Evolutionary conservation across 2,888 invertebrate genomes (phyloP), one percentile per base, ranked within the genome.

Genomic region (Dasysyrphus tricinctus): DNA sequence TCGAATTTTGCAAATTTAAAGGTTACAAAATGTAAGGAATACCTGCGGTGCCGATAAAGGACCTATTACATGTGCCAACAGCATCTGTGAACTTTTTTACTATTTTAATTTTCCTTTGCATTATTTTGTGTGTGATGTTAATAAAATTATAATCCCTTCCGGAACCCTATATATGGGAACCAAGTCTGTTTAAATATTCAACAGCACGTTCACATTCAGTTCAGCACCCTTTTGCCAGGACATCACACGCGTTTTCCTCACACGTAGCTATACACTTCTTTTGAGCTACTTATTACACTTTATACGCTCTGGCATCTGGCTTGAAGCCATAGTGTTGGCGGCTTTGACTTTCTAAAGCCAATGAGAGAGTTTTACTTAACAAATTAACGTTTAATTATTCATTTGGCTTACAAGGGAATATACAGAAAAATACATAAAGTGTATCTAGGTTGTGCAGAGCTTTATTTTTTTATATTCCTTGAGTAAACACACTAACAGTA

Each of bases 191-290:
- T 47, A 78, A 82, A 82, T 73, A 82, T 82, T 82, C 59, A 78
- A 69, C 65, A 78, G 54, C 72, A 78, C 82, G 81, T 81, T 77
- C 72, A 59, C 44, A 73, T 39, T 24, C 77, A 82, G 78, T 67
- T 82, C 59, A 73, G 72, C 78, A 78, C 65, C 78, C 65, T 67
- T 75, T 65, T 75, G 44, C 42, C 49, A 24, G 47, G 42, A 8
- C 39, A 39, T 61, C 24, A 65, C 76, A 63, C 49, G 74, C 70
- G 61, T 32, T 54, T 12, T 65, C 14, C 29, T 65, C 16, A 44
- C 63, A 65, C 44, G 61, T 32, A 32, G 32, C 1, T 61, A 61
- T 19, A 61, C 14, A 42, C 14, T 42, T 42, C 24, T 24, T 42
- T 24, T 39, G 24, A n/a, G 61, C 24, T 61, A 42, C n/a, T 61